phyloP scores from a whole-genome alignment of 2,797 vertebrate genomes.

The Enteromius mattozi region DNA sequence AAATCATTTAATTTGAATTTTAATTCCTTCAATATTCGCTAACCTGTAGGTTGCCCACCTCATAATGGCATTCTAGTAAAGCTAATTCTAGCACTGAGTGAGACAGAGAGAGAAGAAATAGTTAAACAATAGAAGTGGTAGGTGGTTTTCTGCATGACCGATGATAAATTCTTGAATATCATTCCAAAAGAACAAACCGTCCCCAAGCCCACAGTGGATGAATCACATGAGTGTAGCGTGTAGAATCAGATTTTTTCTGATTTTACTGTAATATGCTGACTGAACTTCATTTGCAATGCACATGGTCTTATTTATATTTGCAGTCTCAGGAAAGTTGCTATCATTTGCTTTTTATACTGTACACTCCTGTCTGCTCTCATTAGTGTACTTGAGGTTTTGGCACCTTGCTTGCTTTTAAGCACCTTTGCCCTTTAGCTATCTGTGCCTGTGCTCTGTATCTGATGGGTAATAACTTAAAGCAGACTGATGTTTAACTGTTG shows the following conservation, averaged over 20 bases:
- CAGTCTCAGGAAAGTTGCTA: constrained; percentile 49
- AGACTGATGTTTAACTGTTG: constrained; percentile 30
- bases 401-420: constrained; percentile 1
- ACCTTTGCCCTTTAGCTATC: background rate
- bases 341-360: constrained; percentile 27
- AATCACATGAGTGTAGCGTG: constrained; percentile 52
- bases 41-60: background rate
- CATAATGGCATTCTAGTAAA: background rate
- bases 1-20: background rate
- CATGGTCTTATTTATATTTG: constrained; percentile 49
- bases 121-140: constrained; percentile 39
- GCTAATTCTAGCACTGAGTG: background rate
- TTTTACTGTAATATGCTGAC: constrained; percentile 34
- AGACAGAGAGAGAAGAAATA: background rate
- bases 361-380: constrained; percentile 31
- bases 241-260: constrained; percentile 28
- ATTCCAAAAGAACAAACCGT: constrained; percentile 44
- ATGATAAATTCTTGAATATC: constrained; percentile 35
- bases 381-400: constrained; percentile 21
- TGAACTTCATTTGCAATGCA: constrained; percentile 55
- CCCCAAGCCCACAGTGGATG: constrained; percentile 49
- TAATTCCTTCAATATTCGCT: background rate
- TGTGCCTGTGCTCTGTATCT: background rate
- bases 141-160: constrained; percentile 41
- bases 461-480: constrained; percentile 23